Evolutionary conservation across 1,140 invertebrate genomes (phyloP).

Genomic region (Lineus longissimus): DNA sequence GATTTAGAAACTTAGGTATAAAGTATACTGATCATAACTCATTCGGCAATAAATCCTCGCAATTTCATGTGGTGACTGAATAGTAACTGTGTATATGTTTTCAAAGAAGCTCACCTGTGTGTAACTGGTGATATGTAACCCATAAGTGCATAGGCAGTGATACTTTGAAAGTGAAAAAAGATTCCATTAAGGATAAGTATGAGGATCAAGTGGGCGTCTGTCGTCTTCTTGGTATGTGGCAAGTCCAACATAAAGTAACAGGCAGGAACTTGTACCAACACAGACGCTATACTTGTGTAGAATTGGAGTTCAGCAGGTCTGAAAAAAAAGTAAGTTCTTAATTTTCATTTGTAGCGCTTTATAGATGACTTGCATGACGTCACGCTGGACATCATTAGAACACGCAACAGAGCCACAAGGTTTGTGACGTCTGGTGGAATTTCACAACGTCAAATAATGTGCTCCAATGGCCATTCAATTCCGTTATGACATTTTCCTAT

Average conservation of each 20-base stretch:
- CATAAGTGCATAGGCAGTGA: conserved; percentile 81
- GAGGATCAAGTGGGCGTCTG: conserved; percentile 60
- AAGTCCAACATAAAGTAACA: conserved; percentile 68
- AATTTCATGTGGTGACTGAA: no score
- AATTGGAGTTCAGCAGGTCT: conserved; percentile 83
- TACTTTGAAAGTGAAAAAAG: conserved; percentile 84
- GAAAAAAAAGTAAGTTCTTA: conserved; percentile 25
- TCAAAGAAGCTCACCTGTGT: conserved; percentile 64
- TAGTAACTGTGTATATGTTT: no score
- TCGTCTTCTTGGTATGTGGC: conserved; percentile 45
- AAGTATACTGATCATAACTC: no score
- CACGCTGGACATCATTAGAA: background rate
- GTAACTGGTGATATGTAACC: conserved; percentile 82
- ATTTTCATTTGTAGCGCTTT: background rate
- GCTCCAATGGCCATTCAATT: no score
- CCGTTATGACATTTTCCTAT: no score
- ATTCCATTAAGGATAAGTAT: conserved; percentile 72
- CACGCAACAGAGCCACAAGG: no score
- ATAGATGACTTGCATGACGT: background rate
- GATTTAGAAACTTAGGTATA: no score
- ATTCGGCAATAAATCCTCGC: no score
- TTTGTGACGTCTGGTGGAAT: no score
- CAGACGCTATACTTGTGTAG: conserved; percentile 75
- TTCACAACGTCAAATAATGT: no score
- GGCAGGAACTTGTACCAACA: conserved; percentile 75